phyloP scores from a whole-genome alignment of 2,113 vertebrate genomes.

The Sinocyclocheilus anophthalmus region DNA sequence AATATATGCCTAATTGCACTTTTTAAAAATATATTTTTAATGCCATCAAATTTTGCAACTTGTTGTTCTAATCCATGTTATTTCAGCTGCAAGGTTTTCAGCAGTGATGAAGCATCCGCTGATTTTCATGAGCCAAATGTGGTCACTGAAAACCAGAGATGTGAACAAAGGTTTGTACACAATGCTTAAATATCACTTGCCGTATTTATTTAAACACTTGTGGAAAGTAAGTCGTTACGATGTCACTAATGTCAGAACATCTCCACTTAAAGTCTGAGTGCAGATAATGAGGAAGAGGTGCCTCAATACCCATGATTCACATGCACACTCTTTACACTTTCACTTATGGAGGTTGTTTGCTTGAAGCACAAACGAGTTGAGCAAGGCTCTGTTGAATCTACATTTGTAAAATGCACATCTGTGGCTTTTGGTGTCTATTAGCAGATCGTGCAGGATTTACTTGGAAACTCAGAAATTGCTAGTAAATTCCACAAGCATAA shows the following conservation, averaged over 20 bases:
- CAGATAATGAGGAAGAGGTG: slow-evolving; percentile 3
- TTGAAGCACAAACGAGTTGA: not conserved
- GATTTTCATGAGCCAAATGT: not conserved
- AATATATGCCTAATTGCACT: not conserved
- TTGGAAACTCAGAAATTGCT: too few species aligned
- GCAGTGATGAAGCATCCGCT: not conserved
- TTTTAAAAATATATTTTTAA: too few species aligned
- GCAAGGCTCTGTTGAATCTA: not conserved
- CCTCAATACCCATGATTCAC: slow-evolving; percentile 11
- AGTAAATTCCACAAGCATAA: too few species aligned
- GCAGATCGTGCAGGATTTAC: not conserved
- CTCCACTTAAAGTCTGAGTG: not conserved
- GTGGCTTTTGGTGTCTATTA: not conserved
- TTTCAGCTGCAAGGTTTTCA: not conserved
- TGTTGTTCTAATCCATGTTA: not conserved
- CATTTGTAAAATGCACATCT: not conserved
- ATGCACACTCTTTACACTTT: not conserved
- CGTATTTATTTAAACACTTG: not conserved
- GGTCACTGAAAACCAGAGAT: not conserved
- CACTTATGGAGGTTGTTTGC: not conserved
- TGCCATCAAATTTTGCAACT: too few species aligned
- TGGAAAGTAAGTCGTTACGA: not conserved
- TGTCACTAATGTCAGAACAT: not conserved
- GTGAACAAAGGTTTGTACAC: not conserved
- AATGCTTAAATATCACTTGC: not conserved